Evolutionary conservation across 2,888 invertebrate genomes (phyloP).

Genomic region (Xylota sylvarum): DNA sequence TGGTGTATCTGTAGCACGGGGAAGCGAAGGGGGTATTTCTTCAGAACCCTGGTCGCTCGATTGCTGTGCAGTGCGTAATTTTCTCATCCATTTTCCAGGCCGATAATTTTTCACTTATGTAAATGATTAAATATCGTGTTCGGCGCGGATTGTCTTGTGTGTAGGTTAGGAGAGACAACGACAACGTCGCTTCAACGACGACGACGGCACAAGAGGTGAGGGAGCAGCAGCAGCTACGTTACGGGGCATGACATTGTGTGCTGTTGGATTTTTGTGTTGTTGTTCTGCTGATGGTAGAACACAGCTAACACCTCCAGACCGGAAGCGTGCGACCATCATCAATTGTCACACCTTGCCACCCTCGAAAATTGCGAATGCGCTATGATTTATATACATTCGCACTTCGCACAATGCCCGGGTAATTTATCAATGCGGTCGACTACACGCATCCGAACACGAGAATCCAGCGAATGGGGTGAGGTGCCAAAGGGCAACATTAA

Average conservation of each 20-base stretch:
- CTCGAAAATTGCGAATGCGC: conserved; percentile 74
- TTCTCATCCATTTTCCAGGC: conserved; percentile 75
- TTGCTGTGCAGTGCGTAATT: conserved; percentile 72
- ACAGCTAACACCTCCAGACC: conserved; percentile 54
- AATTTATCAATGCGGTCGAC: conserved; percentile 74
- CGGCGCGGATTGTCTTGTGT: conserved; percentile 75
- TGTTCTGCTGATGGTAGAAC: neutral
- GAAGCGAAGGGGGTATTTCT: conserved; percentile 54
- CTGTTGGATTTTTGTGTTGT: conserved; percentile 25
- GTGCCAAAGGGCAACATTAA: conserved; percentile 56
- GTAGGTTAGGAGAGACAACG: conserved; percentile 67
- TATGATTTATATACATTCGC: conserved; percentile 75
- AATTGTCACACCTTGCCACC: conserved; percentile 77
- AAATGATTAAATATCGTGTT: conserved; percentile 78
- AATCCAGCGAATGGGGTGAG: conserved; percentile 61
- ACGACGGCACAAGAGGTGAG: conserved; percentile 56
- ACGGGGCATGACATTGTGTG: conserved; percentile 55
- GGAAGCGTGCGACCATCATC: conserved; percentile 76
- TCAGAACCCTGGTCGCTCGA: conserved; percentile 47
- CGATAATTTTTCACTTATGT: conserved; percentile 78
- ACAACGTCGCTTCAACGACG: conserved; percentile 37
- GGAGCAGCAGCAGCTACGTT: conserved; percentile 16
- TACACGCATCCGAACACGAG: conserved; percentile 65
- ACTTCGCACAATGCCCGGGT: conserved; percentile 69
- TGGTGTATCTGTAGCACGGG: conserved; percentile 67